A percentile compares a stretch with the other conserved stretches of the same genome.
Conservation (phyloP, 1,140 invertebrate genomes). For the Brachionus manjavacas region DNA sequence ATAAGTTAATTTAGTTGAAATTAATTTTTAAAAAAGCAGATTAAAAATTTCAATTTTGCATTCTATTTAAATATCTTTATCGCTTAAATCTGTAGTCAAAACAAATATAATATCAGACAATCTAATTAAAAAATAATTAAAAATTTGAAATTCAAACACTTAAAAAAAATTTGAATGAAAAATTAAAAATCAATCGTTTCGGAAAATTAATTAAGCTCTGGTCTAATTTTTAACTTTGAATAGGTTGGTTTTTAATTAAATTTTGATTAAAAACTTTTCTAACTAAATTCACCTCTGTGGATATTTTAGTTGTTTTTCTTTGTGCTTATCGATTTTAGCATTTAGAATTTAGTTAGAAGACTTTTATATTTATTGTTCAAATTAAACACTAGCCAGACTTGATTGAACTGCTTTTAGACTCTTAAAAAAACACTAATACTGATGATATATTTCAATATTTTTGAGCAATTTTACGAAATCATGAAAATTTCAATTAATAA, state of each 20-base stretch:
- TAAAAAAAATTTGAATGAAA: neutral
- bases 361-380: neutral
- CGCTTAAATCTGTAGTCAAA: neutral
- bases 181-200: neutral
- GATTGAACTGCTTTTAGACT: neutral
- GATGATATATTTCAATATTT: slow-evolving; percentile 7
- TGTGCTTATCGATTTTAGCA: neutral
- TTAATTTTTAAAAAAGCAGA: too few species aligned
- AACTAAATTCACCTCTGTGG: neutral
- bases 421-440: neutral
- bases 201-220: neutral
- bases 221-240: neutral
- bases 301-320: neutral
- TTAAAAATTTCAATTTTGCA: neutral
- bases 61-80: neutral
- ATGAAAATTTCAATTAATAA: neutral
- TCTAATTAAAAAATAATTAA: neutral
- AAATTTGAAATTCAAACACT: neutral
- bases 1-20: too few species aligned
- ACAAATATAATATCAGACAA: neutral
- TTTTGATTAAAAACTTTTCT: neutral
- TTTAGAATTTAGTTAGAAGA: neutral
- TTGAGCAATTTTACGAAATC: neutral
- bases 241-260: neutral
- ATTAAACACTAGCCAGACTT: slow-evolving; percentile 10